These are phyloP conservation scores for Corvus moneduloides DNA, from an alignment of 2,113 vertebrate species.

Conservation along the genomic window DNA sequence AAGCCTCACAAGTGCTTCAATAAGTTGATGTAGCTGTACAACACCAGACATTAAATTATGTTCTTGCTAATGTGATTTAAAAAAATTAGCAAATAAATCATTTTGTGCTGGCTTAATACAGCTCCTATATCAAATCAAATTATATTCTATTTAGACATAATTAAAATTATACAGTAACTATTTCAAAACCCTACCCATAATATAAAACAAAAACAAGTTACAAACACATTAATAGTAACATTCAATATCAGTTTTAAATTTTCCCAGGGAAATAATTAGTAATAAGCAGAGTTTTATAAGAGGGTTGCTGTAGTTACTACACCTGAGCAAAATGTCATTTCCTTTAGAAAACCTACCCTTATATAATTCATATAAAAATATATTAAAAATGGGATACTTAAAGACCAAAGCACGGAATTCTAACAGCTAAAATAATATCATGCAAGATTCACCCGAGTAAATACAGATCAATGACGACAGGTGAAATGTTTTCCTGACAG, in stretches of 20 bases:
- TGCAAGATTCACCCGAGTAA: background rate
- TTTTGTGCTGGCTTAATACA: background rate
- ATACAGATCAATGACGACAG: background rate
- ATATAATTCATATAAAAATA: background rate
- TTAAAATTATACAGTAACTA: background rate
- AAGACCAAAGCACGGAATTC: too few relatives aligned
- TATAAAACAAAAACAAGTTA: background rate
- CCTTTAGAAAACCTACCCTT: background rate
- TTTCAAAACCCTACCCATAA: background rate
- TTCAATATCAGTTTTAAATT: background rate
- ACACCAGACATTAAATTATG: background rate
- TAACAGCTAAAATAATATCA: background rate
- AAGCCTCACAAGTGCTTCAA: background rate
- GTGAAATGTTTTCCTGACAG: background rate
- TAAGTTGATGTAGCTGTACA: background rate
- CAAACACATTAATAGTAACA: background rate
- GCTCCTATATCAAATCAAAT: background rate
- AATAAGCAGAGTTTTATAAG: background rate
- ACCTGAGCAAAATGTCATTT: background rate
- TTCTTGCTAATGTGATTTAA: background rate
- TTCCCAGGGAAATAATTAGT: background rate
- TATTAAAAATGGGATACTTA: too few relatives aligned
- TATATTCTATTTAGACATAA: background rate
- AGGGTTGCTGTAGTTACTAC: background rate
- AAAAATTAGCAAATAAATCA: background rate